These are phyloP conservation scores for Onthophagus sagittarius DNA, from an alignment of 2,888 invertebrate species.

Conservation along the genomic window DNA sequence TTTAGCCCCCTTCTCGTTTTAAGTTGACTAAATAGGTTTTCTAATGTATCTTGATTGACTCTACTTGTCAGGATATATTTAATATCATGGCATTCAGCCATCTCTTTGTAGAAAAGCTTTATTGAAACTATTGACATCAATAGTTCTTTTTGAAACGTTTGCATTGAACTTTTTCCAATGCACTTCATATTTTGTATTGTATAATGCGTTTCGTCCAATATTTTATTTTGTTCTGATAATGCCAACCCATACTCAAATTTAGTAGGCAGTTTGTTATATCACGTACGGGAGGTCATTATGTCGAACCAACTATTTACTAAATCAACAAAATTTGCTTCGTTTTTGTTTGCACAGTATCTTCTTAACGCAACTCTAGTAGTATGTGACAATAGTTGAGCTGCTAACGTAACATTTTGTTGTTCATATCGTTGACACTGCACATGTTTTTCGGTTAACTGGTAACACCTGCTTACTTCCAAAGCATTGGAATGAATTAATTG, in stretches of 20 bases:
- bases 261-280: conserved; percentile 15
- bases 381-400: no score
- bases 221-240: conserved; percentile 22
- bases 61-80: no score
- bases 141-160: conserved; percentile 28
- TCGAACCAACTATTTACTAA: no score
- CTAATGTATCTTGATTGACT: no score
- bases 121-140: conserved; percentile 25
- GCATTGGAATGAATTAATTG: not conserved
- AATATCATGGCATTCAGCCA: no score
- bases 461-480: conserved; percentile 22
- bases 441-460: conserved; percentile 18
- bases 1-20: no score
- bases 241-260: conserved; percentile 29
- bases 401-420: no score
- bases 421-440: no score
- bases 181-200: conserved; percentile 19
- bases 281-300: conserved; percentile 29
- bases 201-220: not conserved
- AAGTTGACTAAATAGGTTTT: no score
- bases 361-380: no score
- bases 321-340: no score
- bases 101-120: conserved; percentile 20
- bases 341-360: no score
- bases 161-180: conserved; percentile 19